Percentiles rank a stretch among this genome's conserved stretches.
Evolutionary conservation across 2,888 invertebrate species (phyloP).

Genomic region (Itoplectis maculator): DNA sequence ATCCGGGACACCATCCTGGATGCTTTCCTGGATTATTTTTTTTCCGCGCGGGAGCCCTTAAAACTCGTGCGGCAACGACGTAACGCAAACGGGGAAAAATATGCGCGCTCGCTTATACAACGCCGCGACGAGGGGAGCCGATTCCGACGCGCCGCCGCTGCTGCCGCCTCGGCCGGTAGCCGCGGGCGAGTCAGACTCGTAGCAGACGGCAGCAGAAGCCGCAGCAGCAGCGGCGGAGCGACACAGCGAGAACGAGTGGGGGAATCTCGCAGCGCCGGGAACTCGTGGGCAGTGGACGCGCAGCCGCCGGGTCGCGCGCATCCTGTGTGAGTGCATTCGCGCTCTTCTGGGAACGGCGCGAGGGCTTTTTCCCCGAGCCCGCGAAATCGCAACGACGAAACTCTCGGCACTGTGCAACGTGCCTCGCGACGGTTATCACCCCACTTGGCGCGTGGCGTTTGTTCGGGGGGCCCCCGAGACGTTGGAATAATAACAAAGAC

Average conservation of each 20-base stretch:
- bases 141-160: conserved; percentile 24
- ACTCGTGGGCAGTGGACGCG: conserved; percentile 80
- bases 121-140: neutral
- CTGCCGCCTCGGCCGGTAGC: conserved; percentile 9
- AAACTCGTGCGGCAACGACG: conserved; percentile 18
- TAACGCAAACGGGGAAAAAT: conserved; percentile 18
- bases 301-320: conserved; percentile 82
- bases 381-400: conserved; percentile 68
- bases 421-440: conserved; percentile 76
- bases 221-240: neutral
- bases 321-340: conserved; percentile 69
- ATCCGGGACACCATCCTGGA: too few species aligned
- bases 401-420: conserved; percentile 78
- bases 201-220: conserved; percentile 34
- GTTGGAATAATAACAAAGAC: neutral
- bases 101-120: too few species aligned
- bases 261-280: conserved; percentile 54
- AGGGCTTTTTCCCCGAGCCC: conserved; percentile 36
- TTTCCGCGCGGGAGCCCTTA: too few species aligned
- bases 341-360: conserved; percentile 69
- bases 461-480: conserved; percentile 8
- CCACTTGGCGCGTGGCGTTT: conserved; percentile 21
- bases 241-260: conserved; percentile 18
- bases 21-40: too few species aligned
- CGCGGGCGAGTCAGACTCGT: conserved; percentile 26